Percentiles rank a stretch among this genome's conserved stretches.
These are phyloP conservation scores for Stenurella melanura DNA, from an alignment of 2,888 invertebrate genomes.

Conservation along the genomic window DNA sequence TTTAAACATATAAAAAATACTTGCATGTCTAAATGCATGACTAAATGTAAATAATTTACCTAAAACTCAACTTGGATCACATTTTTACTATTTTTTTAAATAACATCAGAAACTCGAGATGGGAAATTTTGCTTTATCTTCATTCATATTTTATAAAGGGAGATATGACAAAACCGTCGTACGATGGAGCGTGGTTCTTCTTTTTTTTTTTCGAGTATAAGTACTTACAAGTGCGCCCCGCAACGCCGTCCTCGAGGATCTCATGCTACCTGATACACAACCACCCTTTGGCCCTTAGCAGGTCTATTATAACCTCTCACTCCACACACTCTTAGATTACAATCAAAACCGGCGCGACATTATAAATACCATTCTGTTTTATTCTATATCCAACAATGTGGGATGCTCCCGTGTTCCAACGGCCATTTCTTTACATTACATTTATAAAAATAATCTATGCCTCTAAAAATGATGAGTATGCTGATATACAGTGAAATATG, in stretches of 20 bases:
- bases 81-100: too few species aligned
- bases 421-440: slow-evolving; percentile 12
- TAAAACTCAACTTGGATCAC: too few species aligned
- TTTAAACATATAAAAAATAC: too few species aligned
- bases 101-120: too few species aligned
- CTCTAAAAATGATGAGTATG: too few species aligned
- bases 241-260: background rate
- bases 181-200: slow-evolving; percentile 12
- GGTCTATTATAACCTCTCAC: slow-evolving; percentile 1
- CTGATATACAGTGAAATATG: too few species aligned
- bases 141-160: background rate
- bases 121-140: too few species aligned
- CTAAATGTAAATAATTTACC: too few species aligned
- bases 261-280: slow-evolving; percentile 24
- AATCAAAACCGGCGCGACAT: slow-evolving; percentile 19
- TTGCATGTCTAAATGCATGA: too few species aligned
- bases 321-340: slow-evolving; percentile 24
- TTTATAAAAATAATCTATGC: background rate
- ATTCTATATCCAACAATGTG: slow-evolving; percentile 8
- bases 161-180: slow-evolving; percentile 2
- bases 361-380: slow-evolving; percentile 12
- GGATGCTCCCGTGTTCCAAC: slow-evolving; percentile 27
- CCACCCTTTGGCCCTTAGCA: slow-evolving; percentile 18
- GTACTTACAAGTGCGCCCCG: slow-evolving; percentile 17
- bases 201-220: slow-evolving; percentile 16